Evolutionary conservation across 2,113 vertebrate genomes (phyloP).

Genomic region (Desmodus rotundus): DNA sequence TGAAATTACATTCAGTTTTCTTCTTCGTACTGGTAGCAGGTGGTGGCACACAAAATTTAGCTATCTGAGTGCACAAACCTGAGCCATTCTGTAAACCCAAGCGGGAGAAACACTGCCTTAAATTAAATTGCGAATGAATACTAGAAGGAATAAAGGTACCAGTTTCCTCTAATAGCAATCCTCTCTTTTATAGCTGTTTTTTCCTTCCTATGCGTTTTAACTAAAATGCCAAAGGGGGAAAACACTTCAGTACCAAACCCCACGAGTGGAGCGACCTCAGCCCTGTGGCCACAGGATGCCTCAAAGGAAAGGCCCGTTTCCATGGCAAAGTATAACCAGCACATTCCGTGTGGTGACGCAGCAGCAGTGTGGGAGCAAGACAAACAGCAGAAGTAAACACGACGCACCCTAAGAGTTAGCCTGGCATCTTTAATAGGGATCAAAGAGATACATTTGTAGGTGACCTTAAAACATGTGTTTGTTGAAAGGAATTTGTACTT

Average conservation of each 20-base stretch:
- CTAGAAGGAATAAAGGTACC: background rate
- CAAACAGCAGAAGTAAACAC: background rate
- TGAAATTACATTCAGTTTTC: background rate
- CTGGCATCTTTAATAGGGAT: background rate
- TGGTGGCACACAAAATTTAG: background rate
- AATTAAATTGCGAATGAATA: background rate
- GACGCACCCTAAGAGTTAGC: rapidly evolving
- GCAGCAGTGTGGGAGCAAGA: background rate
- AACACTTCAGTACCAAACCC: conserved; percentile 8
- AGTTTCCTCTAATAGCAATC: background rate
- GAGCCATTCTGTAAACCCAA: background rate
- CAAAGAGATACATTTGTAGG: background rate
- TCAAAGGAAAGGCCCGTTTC: conserved; percentile 54
- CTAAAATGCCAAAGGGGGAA: conserved; percentile 39
- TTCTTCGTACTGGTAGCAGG: background rate
- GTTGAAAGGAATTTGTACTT: background rate
- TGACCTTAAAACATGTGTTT: background rate
- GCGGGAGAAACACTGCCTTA: background rate
- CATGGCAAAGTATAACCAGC: conserved; percentile 37
- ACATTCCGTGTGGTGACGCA: background rate
- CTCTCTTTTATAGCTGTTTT: background rate
- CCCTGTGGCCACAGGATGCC: background rate
- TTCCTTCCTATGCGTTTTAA: background rate
- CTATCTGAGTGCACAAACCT: background rate
- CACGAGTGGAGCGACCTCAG: background rate